Percentiles rank a stretch among this genome's conserved stretches.
These are phyloP conservation scores for Akabosia matsudoensis DNA, from an alignment of 1,140 invertebrate genomes.

Conservation along the genomic window DNA sequence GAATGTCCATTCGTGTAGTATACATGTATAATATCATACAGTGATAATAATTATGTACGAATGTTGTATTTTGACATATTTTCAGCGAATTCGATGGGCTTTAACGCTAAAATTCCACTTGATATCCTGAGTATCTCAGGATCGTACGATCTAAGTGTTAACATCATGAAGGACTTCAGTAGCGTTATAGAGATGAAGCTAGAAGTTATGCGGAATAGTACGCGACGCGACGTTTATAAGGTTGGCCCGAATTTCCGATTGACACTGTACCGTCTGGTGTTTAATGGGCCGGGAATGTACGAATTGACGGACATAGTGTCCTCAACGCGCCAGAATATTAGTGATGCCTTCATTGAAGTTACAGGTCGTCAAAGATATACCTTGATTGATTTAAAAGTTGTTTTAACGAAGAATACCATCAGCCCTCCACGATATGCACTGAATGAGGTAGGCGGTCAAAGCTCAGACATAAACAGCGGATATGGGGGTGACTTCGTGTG, in stretches of 20 bases:
- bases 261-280: not conserved
- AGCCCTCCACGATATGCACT: not conserved
- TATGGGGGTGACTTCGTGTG: constrained; percentile 1
- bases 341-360: not conserved
- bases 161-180: too few species aligned
- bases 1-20: too few species aligned
- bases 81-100: too few species aligned
- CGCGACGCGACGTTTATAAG: not conserved
- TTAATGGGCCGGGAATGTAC: not conserved
- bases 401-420: not conserved
- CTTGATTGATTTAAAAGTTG: not conserved
- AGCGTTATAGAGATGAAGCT: too few species aligned
- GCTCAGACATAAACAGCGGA: not conserved
- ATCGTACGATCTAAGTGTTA: too few species aligned
- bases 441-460: not conserved
- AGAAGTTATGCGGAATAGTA: too few species aligned
- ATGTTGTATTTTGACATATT: too few species aligned
- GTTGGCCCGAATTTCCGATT: not conserved
- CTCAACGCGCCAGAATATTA: not conserved
- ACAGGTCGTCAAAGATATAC: not conserved
- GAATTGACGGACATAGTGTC: not conserved
- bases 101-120: too few species aligned
- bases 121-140: too few species aligned
- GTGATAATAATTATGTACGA: too few species aligned
- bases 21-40: too few species aligned